Evolutionary conservation across 92 coral and sea anemone genomes (phyloP).

Genomic region (Pocillopora grandis): DNA sequence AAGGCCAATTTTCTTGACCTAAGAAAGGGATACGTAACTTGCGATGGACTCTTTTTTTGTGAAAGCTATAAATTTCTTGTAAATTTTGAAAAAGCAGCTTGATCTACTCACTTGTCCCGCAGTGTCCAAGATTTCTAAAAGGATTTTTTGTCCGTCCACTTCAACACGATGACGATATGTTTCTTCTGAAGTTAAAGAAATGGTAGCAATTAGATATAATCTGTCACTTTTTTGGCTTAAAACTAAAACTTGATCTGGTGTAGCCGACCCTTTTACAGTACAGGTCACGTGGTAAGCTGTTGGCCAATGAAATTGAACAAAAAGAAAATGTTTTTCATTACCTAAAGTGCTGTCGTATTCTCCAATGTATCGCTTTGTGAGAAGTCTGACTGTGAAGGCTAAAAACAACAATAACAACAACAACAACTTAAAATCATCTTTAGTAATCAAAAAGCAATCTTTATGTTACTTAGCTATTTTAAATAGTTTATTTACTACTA

Average conservation of each 20-base stretch:
- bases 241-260: no score
- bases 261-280: no score
- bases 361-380: conserved; percentile 78
- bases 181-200: conserved; percentile 53
- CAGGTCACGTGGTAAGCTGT: no score
- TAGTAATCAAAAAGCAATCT: background rate
- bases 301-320: no score
- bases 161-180: conserved; percentile 83
- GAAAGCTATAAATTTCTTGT: no score
- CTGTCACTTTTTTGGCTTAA: no score
- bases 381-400: conserved; percentile 83
- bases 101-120: conserved; percentile 79
- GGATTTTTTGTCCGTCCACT: conserved; percentile 80
- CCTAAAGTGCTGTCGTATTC: conserved; percentile 85
- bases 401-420: background rate
- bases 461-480: background rate
- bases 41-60: no score
- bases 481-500: no score
- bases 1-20: no score
- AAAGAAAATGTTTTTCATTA: conserved; percentile 10
- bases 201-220: no score
- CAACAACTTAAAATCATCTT: background rate
- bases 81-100: background rate
- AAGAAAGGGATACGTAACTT: no score
- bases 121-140: conserved; percentile 88